phyloP scores from a whole-genome alignment of 2,797 vertebrate species.

The Eulemur rubriventer region DNA sequence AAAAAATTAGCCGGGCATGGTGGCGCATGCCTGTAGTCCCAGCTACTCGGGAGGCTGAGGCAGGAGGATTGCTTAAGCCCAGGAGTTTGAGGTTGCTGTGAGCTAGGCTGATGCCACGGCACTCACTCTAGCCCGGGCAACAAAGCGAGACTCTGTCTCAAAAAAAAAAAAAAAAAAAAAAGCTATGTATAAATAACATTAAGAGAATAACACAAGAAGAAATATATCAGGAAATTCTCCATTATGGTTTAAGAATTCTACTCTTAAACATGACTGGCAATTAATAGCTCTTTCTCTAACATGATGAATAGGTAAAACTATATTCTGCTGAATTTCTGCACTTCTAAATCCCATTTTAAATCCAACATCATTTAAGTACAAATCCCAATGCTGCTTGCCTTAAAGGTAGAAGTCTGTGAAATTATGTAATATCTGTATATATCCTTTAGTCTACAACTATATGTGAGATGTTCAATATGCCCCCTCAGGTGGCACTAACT shows the following conservation, averaged over 20 bases:
- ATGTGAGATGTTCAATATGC: not conserved
- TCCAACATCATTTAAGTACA: not conserved
- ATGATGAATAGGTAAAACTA: not conserved
- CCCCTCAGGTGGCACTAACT: not conserved
- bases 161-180: too few relatives aligned
- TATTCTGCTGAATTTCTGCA: not conserved
- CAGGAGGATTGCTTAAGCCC: too few relatives aligned
- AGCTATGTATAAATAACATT: not conserved
- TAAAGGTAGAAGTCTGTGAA: not conserved
- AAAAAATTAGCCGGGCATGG: too few relatives aligned
- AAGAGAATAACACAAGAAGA: not conserved
- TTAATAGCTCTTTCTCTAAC: not conserved
- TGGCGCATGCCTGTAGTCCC: too few relatives aligned
- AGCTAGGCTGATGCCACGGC: too few relatives aligned
- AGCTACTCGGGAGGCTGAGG: too few relatives aligned
- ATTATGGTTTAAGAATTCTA: not conserved
- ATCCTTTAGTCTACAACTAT: not conserved
- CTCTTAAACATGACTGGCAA: not conserved
- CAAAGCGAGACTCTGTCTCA: too few relatives aligned
- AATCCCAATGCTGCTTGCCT: not conserved
- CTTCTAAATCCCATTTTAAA: slow-evolving; percentile 3
- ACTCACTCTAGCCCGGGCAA: too few relatives aligned
- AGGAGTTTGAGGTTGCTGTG: too few relatives aligned
- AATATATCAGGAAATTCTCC: not conserved
- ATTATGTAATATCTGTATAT: not conserved